These are phyloP conservation scores for Pseudoips prasinana DNA, from an alignment of 2,888 invertebrate genomes.

Conservation along the genomic window DNA sequence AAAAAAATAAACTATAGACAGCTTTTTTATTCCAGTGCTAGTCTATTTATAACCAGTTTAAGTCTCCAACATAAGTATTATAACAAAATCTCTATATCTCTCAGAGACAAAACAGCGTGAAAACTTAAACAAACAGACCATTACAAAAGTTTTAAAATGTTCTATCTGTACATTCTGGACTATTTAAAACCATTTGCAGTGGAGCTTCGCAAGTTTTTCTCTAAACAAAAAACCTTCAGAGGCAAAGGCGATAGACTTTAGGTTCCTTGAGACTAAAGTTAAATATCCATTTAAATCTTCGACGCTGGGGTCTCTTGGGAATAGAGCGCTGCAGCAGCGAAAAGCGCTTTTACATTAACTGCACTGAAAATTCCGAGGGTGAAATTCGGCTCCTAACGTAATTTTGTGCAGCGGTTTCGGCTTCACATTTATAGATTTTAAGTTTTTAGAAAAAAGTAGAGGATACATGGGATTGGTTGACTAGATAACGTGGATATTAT, in stretches of 20 bases:
- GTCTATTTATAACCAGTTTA: too few species aligned
- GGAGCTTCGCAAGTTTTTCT: conserved; percentile 66
- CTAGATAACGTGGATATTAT: too few species aligned
- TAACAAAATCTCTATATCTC: conserved; percentile 6
- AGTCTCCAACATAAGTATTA: conserved; percentile 2
- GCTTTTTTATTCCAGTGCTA: too few species aligned
- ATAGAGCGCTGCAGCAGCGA: conserved; percentile 62
- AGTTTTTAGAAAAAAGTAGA: too few species aligned
- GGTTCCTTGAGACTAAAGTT: conserved; percentile 78
- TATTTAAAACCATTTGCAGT: conserved; percentile 72
- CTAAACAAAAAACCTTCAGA: conserved; percentile 51
- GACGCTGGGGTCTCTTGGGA: conserved; percentile 58
- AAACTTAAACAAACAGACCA: conserved; percentile 33
- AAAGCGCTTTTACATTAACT: conserved; percentile 39
- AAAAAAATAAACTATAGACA: too few species aligned
- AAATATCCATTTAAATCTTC: conserved; percentile 81
- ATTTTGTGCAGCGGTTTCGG: conserved; percentile 6
- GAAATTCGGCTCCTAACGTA: conserved; percentile 12
- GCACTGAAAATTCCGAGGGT: conserved; percentile 36
- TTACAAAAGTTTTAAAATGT: conserved; percentile 37
- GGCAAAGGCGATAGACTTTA: conserved; percentile 72
- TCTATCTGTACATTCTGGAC: conserved; percentile 42
- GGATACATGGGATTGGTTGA: too few species aligned
- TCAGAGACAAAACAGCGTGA: conserved; percentile 23
- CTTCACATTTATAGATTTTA: conserved; percentile 3